Conservation (phyloP, 1,140 invertebrate species). For the Apis cerana region DNA sequence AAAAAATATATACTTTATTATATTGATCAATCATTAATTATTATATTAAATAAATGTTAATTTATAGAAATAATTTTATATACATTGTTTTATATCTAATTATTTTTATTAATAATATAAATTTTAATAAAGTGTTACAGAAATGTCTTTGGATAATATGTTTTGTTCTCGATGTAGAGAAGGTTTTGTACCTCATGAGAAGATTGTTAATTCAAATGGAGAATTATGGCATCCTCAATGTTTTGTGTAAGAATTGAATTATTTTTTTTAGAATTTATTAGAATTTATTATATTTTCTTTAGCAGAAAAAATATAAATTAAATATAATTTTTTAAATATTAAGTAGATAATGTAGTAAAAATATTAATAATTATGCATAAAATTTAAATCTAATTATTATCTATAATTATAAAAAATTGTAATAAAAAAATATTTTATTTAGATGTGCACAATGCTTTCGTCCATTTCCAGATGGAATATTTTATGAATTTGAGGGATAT, state of each 20-base stretch:
- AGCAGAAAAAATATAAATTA: background rate
- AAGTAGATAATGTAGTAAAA: background rate
- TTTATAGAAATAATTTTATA: background rate
- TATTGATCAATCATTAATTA: background rate
- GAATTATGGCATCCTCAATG: constrained; percentile 99
- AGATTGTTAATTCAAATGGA: constrained; percentile 99
- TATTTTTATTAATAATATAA: background rate
- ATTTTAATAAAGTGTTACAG: constrained; percentile 83
- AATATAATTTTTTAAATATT: background rate
- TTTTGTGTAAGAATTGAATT: constrained; percentile 94
- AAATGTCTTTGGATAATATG: constrained; percentile 94
- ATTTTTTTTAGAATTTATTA: background rate
- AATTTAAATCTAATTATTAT: constrained; percentile 20
- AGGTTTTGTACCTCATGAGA: constrained; percentile 96
- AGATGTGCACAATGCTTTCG: constrained; percentile 99
- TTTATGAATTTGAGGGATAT: constrained; percentile 99
- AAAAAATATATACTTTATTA: background rate
- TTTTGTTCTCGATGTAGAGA: constrained; percentile 96
- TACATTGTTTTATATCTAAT: background rate
- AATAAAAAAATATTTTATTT: constrained; percentile 34
- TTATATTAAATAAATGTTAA: background rate
- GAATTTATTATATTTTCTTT: background rate
- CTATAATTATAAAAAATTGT: background rate
- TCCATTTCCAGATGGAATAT: constrained; percentile 98
- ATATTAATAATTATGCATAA: background rate